Evolutionary conservation across 2,888 invertebrate species (phyloP).

Genomic region (Exephanes ischioxanthus): DNA sequence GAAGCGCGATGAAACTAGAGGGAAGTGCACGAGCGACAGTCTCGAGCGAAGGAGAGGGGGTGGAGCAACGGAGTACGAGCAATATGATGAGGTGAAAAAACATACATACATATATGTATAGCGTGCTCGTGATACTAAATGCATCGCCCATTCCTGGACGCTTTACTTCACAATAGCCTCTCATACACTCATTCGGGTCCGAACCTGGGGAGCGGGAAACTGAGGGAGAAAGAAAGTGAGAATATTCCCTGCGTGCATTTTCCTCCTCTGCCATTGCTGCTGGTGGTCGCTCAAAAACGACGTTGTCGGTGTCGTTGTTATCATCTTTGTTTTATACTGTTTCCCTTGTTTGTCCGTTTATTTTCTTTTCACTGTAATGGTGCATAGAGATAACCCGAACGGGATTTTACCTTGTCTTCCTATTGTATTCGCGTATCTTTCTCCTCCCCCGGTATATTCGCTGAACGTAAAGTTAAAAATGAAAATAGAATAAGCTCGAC

Average conservation of each 20-base stretch:
- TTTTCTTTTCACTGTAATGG: neutral
- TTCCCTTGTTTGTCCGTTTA: slow-evolving; percentile 41
- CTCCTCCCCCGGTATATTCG: slow-evolving; percentile 34
- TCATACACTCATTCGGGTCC: slow-evolving; percentile 35
- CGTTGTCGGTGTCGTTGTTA: slow-evolving; percentile 40
- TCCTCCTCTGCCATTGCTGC: slow-evolving; percentile 16
- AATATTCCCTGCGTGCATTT: slow-evolving; percentile 35
- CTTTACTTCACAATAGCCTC: slow-evolving; percentile 58
- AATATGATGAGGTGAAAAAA: slow-evolving; percentile 37
- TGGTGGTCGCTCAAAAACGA: slow-evolving; percentile 25
- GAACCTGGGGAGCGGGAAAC: slow-evolving; percentile 11
- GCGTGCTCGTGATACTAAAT: slow-evolving; percentile 57
- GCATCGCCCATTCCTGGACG: slow-evolving; percentile 54
- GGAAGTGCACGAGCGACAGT: slow-evolving; percentile 19
- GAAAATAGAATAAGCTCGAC: slow-evolving; percentile 52
- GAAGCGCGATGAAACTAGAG: slow-evolving; percentile 24
- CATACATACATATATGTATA: neutral
- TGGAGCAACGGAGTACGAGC: slow-evolving; percentile 4
- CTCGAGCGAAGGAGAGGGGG: slow-evolving; percentile 28
- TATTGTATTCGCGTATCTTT: slow-evolving; percentile 59
- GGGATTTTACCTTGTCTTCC: slow-evolving; percentile 48
- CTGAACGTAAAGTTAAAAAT: slow-evolving; percentile 52
- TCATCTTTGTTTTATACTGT: slow-evolving; percentile 57
- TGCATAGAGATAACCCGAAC: neutral
- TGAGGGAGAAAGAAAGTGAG: slow-evolving; percentile 3